Evolutionary conservation across 2,113 vertebrate genomes (phyloP), one percentile per base, ranked within the genome.

Genomic region (Empidonax alnorum): DNA sequence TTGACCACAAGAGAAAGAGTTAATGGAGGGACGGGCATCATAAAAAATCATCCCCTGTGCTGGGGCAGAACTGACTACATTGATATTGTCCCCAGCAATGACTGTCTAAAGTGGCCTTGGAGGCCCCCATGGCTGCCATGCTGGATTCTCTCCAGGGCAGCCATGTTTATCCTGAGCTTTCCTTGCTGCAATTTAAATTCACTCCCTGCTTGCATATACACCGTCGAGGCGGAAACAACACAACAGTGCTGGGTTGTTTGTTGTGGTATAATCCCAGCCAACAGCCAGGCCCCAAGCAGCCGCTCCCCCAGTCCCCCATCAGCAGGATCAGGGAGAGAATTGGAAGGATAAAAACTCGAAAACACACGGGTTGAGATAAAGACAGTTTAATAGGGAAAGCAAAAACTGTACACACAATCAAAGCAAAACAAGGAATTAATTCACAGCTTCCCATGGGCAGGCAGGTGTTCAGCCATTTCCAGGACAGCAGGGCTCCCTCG

Each of bases 31-130:
- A 30, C 17, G 6, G 10, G 30, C 25, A n/a, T 8, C n/a, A 69
- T 21, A 55, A 61, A 50, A 73, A 16, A 58, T 33, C 3, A 14
- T 8, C 3, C 19, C 6, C 15, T 19, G 9, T 72, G 20, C 44
- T 65, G 39, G 27, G 6, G 13, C 25, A 73, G 42, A 84, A 74
- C 30, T 2, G 2, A 11, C n/a, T 39, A 3, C 0, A 1, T 15
- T 52, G 4, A 3, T 42, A 15, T 24, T 7, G 9, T 56, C 13
- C 22, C 28, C 39, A 33, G 2, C 8, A 18, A 9, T 1, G 5
- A 7, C 20, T 50, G 4, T 50, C 23, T 55, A 22, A 81, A 47
- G 50, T 23, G 59, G 14, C 14, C 39, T 68, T 0, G 0, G 27
- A 73, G 35, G 39, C 19, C 69, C 23, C 65, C 14, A 14, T 7